Conservation (phyloP, 2,888 invertebrate species). For the Agonopterix heracliana region DNA sequence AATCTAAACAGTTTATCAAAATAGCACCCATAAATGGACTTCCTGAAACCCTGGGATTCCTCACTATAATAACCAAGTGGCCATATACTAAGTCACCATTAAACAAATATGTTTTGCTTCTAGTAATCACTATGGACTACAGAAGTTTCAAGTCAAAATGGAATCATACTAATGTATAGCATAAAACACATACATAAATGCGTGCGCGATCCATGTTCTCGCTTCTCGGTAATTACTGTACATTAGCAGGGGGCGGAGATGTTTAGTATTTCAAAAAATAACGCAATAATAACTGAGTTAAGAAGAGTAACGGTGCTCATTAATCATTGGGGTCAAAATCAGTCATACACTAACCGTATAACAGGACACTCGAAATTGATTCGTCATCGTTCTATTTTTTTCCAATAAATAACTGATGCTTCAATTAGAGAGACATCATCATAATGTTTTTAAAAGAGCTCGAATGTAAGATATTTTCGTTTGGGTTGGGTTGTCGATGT, state of each 20-base stretch:
- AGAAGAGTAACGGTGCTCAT: slow-evolving; percentile 61
- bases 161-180: slow-evolving; percentile 1
- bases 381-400: slow-evolving; percentile 45
- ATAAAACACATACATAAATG: not conserved
- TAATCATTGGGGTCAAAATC: slow-evolving; percentile 70
- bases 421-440: slow-evolving; percentile 8
- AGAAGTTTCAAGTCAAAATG: slow-evolving; percentile 13
- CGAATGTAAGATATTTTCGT: slow-evolving; percentile 7
- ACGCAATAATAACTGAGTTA: slow-evolving; percentile 64
- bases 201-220: slow-evolving; percentile 6
- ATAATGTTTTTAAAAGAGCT: not conserved
- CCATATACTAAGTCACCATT: slow-evolving; percentile 12
- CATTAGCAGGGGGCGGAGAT: slow-evolving; percentile 34
- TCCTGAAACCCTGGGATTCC: slow-evolving; percentile 53
- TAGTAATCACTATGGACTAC: slow-evolving; percentile 7
- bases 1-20: slow-evolving; percentile 68
- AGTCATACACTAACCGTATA: slow-evolving; percentile 40
- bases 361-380: slow-evolving; percentile 49
- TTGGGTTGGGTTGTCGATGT: slow-evolving; percentile 3
- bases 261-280: slow-evolving; percentile 51
- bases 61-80: slow-evolving; percentile 23
- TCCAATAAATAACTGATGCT: slow-evolving; percentile 10
- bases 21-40: slow-evolving; percentile 65
- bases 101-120: slow-evolving; percentile 16
- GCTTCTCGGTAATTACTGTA: slow-evolving; percentile 35